phyloP scores from a whole-genome alignment of 2,113 vertebrate genomes.

The Mus spicilegus region DNA sequence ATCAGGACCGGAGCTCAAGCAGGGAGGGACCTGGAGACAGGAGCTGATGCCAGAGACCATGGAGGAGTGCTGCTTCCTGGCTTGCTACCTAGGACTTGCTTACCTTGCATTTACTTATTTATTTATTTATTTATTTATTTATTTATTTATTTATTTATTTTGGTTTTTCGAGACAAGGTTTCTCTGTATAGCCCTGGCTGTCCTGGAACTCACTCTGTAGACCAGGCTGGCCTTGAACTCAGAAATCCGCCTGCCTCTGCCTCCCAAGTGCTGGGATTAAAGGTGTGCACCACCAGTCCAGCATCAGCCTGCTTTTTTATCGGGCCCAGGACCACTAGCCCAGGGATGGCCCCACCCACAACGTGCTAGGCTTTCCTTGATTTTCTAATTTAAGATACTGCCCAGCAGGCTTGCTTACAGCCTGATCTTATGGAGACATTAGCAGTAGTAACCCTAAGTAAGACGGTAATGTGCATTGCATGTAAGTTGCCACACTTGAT shows the following conservation, averaged over 20 bases:
- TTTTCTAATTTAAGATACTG: background rate
- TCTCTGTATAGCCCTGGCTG: no score
- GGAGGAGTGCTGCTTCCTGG: background rate
- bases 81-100: background rate
- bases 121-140: no score
- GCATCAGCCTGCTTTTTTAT: background rate
- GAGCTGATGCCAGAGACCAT: background rate
- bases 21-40: background rate
- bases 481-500: background rate
- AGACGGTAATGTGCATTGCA: background rate
- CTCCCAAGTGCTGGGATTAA: no score
- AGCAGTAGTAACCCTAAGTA: background rate
- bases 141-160: no score
- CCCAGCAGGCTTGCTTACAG: background rate
- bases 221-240: no score
- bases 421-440: background rate
- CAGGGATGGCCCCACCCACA: background rate
- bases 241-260: no score
- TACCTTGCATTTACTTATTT: no score
- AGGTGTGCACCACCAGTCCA: no score
- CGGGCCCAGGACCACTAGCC: background rate
- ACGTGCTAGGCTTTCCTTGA: background rate
- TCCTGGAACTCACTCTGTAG: no score
- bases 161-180: no score
- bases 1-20: background rate